These are phyloP conservation scores for Regulus satrapa DNA, from an alignment of 2,113 vertebrate species.

Conservation along the genomic window DNA sequence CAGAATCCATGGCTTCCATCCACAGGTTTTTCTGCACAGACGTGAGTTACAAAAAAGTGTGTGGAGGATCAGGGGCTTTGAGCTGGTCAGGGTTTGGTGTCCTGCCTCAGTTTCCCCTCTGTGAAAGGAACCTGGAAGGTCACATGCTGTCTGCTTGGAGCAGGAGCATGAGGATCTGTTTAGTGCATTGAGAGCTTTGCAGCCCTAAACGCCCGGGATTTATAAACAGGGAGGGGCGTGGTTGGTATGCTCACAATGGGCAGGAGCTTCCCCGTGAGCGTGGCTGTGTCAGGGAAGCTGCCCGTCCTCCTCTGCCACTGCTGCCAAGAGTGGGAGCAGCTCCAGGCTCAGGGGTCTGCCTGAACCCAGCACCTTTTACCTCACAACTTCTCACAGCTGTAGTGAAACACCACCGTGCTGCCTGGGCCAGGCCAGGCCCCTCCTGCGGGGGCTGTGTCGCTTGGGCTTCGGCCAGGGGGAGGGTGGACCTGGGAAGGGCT, in stretches of 20 bases:
- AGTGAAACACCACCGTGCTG: background rate
- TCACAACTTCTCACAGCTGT: background rate
- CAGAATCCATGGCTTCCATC: background rate
- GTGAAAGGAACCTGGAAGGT: background rate
- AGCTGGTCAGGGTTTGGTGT: background rate
- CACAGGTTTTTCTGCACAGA: background rate
- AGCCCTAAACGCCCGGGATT: background rate
- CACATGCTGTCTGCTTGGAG: background rate
- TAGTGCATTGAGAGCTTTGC: background rate
- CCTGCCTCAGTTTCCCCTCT: constrained; percentile 1
- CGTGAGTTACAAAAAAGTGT: background rate
- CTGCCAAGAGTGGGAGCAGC: background rate
- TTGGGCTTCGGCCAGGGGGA: background rate
- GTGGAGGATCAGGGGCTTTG: background rate
- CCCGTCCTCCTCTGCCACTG: background rate
- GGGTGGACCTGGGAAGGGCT: background rate
- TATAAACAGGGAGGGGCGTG: background rate
- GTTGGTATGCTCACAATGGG: background rate
- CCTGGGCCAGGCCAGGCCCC: background rate
- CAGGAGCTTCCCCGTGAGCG: accelerated
- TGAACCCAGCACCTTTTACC: background rate
- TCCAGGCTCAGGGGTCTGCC: background rate
- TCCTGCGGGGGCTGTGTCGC: accelerated
- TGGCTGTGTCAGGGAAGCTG: background rate
- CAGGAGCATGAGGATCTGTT: background rate